Base-by-base conservation (phyloP, 2,888 invertebrate genomes). In the Papilio protenor region DNA sequence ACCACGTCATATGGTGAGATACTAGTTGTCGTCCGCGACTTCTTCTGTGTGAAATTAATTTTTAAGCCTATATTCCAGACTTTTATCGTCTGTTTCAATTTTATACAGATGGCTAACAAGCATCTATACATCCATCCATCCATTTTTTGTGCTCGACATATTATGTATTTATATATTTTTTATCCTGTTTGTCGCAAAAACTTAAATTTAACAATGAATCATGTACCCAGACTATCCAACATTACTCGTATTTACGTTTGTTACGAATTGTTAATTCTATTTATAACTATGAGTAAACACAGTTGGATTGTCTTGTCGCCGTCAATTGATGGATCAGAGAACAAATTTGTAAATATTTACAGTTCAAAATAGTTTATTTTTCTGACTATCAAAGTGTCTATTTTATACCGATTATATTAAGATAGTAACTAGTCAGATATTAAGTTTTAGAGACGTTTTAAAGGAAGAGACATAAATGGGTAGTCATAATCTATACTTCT, bases 1-100 rank as follows among this genome's bases (percentile, higher is more conserved):
- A 97, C 89, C 97, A 97, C 88, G 95, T 98, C 77, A 97, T 98
- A 87, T 98, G 98, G 98, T 96, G 87, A 93, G 94, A 78, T 33
- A 27, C 52, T 12, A 27, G 5, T 14, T 33, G 5, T 40, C 45
- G 16, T 69, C 73, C 47, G 18, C 16, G 16, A 52, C 52, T 52
- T 52, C 52, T 14, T 52, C 49, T 49, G 49, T 14, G 49, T 14
- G 14, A 11, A 49, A 49, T 49, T 49, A 49, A 14, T 1, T 49
- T 49, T 3, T 12, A 14, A 49, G 49, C 14, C 49, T 14, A 49
- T 49, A 49, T 49, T 49, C 14, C 4, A 49, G 49, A 49, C 12
- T 49, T 49, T 49, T 14, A 49, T 49, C 16, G 1, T 47, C 47
- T 47, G 47, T 47, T 47, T 47, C 14, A 47, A 47, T 11, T 47